These are phyloP conservation scores for Apteryx owenii DNA, from an alignment of 2,113 vertebrate species.

Conservation along the genomic window DNA sequence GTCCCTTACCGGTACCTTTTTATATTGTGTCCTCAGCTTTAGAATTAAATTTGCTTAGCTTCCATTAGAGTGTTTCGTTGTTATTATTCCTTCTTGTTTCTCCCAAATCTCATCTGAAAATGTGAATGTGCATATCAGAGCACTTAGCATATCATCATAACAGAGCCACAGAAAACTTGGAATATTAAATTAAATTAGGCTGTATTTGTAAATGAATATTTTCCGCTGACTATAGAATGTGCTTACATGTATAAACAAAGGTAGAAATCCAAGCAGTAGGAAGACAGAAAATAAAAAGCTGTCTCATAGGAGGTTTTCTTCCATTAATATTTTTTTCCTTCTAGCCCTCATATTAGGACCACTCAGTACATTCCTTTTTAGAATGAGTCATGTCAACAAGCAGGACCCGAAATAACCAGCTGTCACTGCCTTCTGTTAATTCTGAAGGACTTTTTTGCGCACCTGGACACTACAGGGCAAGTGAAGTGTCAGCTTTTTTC, in stretches of 20 bases:
- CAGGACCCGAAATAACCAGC: conserved; percentile 35
- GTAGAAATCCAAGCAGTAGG: neutral
- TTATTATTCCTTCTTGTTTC: neutral
- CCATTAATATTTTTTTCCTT: neutral
- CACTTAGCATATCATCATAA: neutral
- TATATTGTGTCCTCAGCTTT: neutral
- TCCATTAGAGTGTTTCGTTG: neutral
- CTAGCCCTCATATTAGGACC: neutral
- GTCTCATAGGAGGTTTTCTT: neutral
- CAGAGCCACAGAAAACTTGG: neutral
- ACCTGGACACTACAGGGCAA: neutral
- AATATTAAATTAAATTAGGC: neutral
- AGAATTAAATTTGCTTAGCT: conserved; percentile 27
- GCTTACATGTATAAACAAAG: neutral
- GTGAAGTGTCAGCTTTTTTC: neutral
- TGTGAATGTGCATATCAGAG: neutral
- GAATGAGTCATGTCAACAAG: neutral
- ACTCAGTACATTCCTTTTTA: neutral
- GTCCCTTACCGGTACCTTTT: neutral
- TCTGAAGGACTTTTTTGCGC: conserved; percentile 32
- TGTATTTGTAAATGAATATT: conserved; percentile 13
- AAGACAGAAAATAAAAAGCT: neutral
- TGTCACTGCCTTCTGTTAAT: conserved; percentile 52
- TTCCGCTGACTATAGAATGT: neutral
- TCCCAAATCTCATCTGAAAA: neutral